A percentile compares a stretch with the other conserved stretches of the same genome.
phyloP scores from a whole-genome alignment of 2,797 vertebrate genomes.

The Falco cherrug region DNA sequence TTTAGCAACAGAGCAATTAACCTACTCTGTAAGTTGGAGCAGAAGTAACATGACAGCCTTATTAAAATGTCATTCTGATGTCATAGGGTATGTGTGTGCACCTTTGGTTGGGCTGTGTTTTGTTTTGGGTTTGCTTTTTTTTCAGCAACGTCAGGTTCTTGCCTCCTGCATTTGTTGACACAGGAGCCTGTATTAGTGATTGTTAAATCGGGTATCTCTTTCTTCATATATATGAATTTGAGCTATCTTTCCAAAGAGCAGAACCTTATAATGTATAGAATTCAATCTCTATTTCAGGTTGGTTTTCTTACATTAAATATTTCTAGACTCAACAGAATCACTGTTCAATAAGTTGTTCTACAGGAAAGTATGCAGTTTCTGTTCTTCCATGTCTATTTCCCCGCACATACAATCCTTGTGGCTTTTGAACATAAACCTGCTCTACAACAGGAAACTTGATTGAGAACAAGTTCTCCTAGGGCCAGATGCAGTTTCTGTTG shows the following conservation, averaged over 20 bases:
- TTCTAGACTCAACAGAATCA: not conserved
- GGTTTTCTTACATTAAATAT: not conserved
- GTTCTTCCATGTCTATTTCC: not conserved
- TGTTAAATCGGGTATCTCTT: not conserved
- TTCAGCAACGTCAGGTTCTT: not conserved
- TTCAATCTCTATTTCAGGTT: not conserved
- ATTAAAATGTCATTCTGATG: slow-evolving; percentile 4
- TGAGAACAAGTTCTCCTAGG: not conserved
- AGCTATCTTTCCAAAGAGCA: not conserved
- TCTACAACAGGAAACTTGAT: not conserved
- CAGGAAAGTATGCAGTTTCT: not conserved
- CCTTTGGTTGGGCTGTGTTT: not conserved
- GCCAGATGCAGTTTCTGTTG: not conserved
- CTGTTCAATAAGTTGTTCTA: not conserved
- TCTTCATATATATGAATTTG: not conserved
- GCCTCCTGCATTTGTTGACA: not conserved
- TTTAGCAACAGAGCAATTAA: not conserved
- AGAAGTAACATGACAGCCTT: not conserved
- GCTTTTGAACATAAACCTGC: not conserved
- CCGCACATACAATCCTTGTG: not conserved
- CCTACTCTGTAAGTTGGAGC: not conserved
- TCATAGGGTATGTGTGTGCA: not conserved
- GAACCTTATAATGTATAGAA: not conserved
- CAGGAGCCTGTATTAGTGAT: not conserved
- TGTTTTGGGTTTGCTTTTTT: not conserved